Evolutionary conservation across 2,113 vertebrate genomes (phyloP).

Genomic region (Loxodonta africana): DNA sequence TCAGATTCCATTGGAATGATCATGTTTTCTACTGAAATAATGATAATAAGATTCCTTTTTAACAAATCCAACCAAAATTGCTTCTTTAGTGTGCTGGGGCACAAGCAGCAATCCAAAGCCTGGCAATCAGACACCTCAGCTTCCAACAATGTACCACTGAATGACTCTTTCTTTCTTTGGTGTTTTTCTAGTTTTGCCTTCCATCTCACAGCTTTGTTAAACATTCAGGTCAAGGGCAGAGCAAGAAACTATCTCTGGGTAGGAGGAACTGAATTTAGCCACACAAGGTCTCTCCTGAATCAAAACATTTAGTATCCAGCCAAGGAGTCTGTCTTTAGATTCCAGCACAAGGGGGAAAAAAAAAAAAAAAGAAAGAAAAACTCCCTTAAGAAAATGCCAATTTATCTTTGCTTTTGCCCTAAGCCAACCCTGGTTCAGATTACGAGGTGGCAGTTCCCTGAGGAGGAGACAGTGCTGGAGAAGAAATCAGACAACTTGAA

Average conservation of each 20-base stretch:
- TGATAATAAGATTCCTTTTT: conserved; percentile 71
- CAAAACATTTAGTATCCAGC: conserved; percentile 27
- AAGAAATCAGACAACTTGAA: not conserved
- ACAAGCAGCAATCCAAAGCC: conserved; percentile 71
- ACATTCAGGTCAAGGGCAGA: conserved; percentile 73
- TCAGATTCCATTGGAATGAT: not conserved
- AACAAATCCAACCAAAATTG: conserved; percentile 77
- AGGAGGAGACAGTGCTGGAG: not conserved
- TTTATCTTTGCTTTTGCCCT: conserved; percentile 11
- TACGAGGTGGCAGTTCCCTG: not conserved
- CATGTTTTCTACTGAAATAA: not conserved
- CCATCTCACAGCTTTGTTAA: conserved; percentile 71
- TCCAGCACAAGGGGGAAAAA: not conserved
- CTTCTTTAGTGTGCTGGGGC: conserved; percentile 69
- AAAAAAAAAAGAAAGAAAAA: not conserved
- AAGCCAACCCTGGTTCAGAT: conserved; percentile 6
- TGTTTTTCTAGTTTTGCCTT: conserved; percentile 56
- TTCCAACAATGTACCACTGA: conserved; percentile 52
- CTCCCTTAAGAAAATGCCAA: conserved; percentile 17
- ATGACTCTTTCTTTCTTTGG: conserved; percentile 63
- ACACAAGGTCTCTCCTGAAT: conserved; percentile 7
- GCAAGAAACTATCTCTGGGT: conserved; percentile 38
- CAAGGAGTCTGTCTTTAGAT: conserved; percentile 42
- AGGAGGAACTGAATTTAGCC: conserved; percentile 56
- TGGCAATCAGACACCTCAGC: conserved; percentile 65